phyloP scores from a whole-genome alignment of 2,888 invertebrate species.

The Trypoxylon attenuatum region DNA sequence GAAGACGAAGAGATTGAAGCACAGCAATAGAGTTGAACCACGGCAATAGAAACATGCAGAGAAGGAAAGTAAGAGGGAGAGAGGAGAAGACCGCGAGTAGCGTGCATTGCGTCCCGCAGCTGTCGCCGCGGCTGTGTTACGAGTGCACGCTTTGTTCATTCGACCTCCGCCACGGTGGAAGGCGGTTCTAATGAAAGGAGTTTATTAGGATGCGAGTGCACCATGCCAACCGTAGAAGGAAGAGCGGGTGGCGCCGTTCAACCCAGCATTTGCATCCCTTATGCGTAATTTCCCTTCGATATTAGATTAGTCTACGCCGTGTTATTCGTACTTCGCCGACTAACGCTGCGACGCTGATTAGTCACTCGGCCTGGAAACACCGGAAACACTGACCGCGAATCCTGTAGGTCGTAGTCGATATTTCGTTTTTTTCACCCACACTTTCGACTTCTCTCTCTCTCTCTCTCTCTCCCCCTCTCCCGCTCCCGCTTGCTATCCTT shows the following conservation, averaged over 20 bases:
- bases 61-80: background rate
- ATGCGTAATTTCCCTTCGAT: slow-evolving; percentile 65
- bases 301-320: slow-evolving; percentile 62
- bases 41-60: too few species aligned
- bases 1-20: slow-evolving; percentile 1
- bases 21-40: too few species aligned
- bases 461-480: slow-evolving; percentile 1
- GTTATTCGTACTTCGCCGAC: slow-evolving; percentile 50
- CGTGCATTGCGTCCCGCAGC: slow-evolving; percentile 53
- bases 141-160: slow-evolving; percentile 67
- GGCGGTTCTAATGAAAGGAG: slow-evolving; percentile 67
- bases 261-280: slow-evolving; percentile 64
- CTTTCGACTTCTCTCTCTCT: slow-evolving; percentile 7
- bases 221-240: slow-evolving; percentile 7
- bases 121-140: slow-evolving; percentile 61
- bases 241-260: slow-evolving; percentile 30
- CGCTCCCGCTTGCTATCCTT: background rate
- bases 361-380: slow-evolving; percentile 37
- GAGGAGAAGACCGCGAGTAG: slow-evolving; percentile 47
- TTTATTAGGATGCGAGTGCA: slow-evolving; percentile 62
- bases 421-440: slow-evolving; percentile 5
- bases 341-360: slow-evolving; percentile 52
- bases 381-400: too few species aligned
- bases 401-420: too few species aligned
- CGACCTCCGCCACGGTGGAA: slow-evolving; percentile 46